Conservation (phyloP, 2,797 vertebrate genomes). For the Eutrigla gurnardus region DNA sequence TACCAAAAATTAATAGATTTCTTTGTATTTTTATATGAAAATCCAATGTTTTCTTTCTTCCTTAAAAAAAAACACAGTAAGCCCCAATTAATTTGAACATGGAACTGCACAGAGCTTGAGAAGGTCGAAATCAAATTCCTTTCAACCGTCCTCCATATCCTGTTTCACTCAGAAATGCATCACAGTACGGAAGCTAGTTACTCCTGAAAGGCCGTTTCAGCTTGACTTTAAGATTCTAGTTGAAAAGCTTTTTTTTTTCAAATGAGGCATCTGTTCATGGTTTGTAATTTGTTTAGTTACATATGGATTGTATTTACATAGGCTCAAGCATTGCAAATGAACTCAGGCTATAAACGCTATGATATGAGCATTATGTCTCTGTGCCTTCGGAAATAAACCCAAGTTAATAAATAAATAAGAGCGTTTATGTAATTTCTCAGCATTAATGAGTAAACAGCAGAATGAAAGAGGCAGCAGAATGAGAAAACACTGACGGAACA, state of each 20-base stretch:
- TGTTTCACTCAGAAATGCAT: too few species aligned
- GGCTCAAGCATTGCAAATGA: slow-evolving; percentile 19
- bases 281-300: slow-evolving; percentile 15
- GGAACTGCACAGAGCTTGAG: too few species aligned
- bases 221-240: neutral
- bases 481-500: slow-evolving; percentile 56
- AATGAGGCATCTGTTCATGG: slow-evolving; percentile 7
- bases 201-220: too few species aligned
- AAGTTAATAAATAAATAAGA: slow-evolving; percentile 43
- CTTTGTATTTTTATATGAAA: too few species aligned
- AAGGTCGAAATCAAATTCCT: too few species aligned
- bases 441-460: slow-evolving; percentile 60
- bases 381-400: slow-evolving; percentile 37
- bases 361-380: slow-evolving; percentile 28
- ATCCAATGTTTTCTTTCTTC: too few species aligned
- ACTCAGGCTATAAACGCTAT: slow-evolving; percentile 14
- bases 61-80: too few species aligned
- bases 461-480: slow-evolving; percentile 43
- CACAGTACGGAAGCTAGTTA: too few species aligned
- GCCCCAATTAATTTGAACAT: too few species aligned
- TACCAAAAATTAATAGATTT: too few species aligned
- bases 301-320: slow-evolving; percentile 6
- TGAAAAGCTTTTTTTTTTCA: slow-evolving; percentile 1
- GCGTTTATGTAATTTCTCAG: slow-evolving; percentile 51
- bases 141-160: too few species aligned